Evolutionary conservation across 2,888 invertebrate species (phyloP).

Genomic region (Gonocerus acuteangulatus): DNA sequence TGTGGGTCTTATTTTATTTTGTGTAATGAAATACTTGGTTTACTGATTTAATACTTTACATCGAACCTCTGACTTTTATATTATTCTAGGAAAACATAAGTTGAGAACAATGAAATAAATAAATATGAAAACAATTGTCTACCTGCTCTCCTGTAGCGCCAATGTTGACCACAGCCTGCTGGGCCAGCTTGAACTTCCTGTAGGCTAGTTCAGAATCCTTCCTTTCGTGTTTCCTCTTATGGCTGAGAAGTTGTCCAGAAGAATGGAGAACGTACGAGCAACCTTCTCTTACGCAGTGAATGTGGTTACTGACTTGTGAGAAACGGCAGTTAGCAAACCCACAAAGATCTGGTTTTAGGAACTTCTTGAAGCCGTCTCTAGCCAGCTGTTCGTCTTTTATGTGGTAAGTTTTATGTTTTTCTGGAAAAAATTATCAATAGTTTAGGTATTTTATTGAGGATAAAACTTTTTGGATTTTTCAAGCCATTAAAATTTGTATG

Average conservation of each 20-base stretch:
- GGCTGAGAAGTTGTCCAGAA: conserved; percentile 91
- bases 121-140: neutral
- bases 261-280: conserved; percentile 95
- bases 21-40: too few relatives aligned
- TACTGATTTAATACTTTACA: too few relatives aligned
- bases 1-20: too few relatives aligned
- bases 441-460: too few relatives aligned
- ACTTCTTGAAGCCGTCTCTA: conserved; percentile 95
- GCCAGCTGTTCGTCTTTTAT: conserved; percentile 93
- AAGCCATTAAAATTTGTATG: too few relatives aligned
- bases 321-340: conserved; percentile 87
- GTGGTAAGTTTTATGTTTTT: conserved; percentile 97
- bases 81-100: too few relatives aligned
- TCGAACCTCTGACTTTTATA: too few relatives aligned
- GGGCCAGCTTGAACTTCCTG: conserved; percentile 62
- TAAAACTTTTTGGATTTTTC: too few relatives aligned
- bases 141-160: conserved; percentile 39
- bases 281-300: conserved; percentile 91
- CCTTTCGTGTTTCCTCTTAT: conserved; percentile 94
- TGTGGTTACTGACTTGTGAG: conserved; percentile 92
- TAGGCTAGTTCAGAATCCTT: conserved; percentile 85
- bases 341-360: conserved; percentile 93
- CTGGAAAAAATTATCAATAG: conserved; percentile 49
- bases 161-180: conserved; percentile 41
- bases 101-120: too few relatives aligned